phyloP scores from a whole-genome alignment of 53 echinoderm and acorn worm genomes.

The Antedon mediterranea region DNA sequence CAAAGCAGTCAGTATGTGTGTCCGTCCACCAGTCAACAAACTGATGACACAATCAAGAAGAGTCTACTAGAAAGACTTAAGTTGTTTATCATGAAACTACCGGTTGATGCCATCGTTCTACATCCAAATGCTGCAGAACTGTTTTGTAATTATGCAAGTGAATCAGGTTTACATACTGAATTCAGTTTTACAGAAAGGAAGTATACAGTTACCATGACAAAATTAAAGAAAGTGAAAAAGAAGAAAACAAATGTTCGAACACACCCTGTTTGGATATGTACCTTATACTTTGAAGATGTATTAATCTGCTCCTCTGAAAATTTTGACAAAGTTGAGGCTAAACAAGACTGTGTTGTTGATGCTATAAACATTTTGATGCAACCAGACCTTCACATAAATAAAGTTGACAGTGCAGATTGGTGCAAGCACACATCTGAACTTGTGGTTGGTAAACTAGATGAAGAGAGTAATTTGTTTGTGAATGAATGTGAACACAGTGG shows the following conservation, averaged over 20 bases:
- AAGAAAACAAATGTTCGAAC: not conserved
- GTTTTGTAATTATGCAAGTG: not conserved
- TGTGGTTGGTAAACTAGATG: too few species aligned
- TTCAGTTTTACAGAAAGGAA: not conserved
- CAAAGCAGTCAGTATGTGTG: not conserved
- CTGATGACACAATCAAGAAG: not conserved
- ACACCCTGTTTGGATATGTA: conserved; percentile 9
- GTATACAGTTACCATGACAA: not conserved
- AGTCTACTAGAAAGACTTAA: not conserved
- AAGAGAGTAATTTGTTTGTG: too few species aligned
- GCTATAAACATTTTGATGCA: conserved; percentile 10
- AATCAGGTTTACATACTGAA: not conserved
- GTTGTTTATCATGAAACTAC: not conserved
- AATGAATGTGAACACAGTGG: too few species aligned
- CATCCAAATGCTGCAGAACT: not conserved
- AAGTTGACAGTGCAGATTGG: not conserved
- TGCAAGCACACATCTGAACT: not conserved
- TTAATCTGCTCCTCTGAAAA: conserved; percentile 12
- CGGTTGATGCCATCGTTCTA: not conserved
- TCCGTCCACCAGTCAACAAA: not conserved
- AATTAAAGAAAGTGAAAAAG: not conserved
- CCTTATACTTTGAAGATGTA: conserved; percentile 18
- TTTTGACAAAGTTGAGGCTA: conserved; percentile 12
- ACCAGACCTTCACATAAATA: not conserved
- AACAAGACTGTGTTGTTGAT: conserved; percentile 7